Evolutionary conservation across 2,888 invertebrate species (phyloP).

Genomic region (Corythucha ciliata): DNA sequence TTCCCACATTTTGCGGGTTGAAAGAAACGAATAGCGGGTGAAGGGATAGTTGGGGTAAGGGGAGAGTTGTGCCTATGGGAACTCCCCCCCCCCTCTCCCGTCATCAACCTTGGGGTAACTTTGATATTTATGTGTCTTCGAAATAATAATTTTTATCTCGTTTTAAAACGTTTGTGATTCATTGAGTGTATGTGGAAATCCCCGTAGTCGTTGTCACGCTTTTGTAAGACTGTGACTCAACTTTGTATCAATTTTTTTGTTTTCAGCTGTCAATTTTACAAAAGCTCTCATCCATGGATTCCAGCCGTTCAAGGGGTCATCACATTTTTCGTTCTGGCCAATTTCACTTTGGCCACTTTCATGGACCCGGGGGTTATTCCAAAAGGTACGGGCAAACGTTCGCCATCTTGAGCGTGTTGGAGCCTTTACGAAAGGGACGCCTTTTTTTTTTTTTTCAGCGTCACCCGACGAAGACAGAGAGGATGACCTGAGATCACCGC

Average conservation of each 20-base stretch:
- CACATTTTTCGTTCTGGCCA: constrained; percentile 94
- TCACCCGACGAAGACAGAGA: constrained; percentile 94
- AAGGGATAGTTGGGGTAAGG: too few species aligned
- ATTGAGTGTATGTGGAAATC: too few species aligned
- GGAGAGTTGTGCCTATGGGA: too few species aligned
- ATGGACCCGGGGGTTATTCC: constrained; percentile 99
- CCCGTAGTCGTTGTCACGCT: too few species aligned
- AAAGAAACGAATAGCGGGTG: too few species aligned
- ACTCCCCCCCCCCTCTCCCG: too few species aligned
- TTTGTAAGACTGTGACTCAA: too few species aligned
- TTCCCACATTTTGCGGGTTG: too few species aligned
- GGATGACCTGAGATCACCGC: constrained; percentile 91
- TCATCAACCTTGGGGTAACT: too few species aligned
- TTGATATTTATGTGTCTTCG: too few species aligned
- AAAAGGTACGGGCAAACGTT: constrained; percentile 57
- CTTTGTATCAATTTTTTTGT: constrained; percentile 33
- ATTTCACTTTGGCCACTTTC: constrained; percentile 97
- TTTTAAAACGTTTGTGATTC: too few species aligned
- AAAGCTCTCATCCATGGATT: constrained; percentile 75
- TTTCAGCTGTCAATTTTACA: constrained; percentile 79
- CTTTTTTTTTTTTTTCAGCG: constrained; percentile 49
- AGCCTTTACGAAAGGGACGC: neutral
- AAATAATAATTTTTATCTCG: too few species aligned
- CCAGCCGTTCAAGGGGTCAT: constrained; percentile 88
- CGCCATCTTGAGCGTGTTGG: neutral